Conservation (phyloP, 2,113 vertebrate genomes). For the Stictonetta naevosa region DNA sequence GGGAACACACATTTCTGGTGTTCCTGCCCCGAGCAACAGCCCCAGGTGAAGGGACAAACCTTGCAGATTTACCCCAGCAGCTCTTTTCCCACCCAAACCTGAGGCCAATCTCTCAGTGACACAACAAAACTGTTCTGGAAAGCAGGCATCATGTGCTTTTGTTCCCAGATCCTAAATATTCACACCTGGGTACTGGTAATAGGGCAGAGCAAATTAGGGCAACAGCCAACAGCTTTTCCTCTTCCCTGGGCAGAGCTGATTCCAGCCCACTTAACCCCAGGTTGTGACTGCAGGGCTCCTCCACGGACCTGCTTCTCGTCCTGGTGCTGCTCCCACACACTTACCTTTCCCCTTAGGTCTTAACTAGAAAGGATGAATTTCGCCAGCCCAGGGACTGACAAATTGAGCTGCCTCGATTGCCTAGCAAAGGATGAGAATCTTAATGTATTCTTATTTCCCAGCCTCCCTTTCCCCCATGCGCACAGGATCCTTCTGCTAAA, state of each 20-base stretch:
- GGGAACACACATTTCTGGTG: background rate
- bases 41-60: accelerated
- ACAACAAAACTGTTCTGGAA: background rate
- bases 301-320: background rate
- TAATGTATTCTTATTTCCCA: background rate
- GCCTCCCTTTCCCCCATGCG: accelerated
- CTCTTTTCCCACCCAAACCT: background rate
- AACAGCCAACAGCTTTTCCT: background rate
- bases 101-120: background rate
- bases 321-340: background rate
- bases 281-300: background rate
- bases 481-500: background rate
- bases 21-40: background rate
- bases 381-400: background rate
- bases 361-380: background rate
- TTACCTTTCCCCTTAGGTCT: background rate
- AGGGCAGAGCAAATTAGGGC: background rate
- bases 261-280: background rate
- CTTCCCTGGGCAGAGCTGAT: background rate
- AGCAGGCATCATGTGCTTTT: background rate
- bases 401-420: background rate
- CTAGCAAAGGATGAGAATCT: background rate
- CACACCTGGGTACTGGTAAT: background rate
- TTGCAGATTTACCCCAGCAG: background rate
- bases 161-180: background rate